phyloP scores from a whole-genome alignment of 2,797 vertebrate genomes.

The Anguilla megastoma region DNA sequence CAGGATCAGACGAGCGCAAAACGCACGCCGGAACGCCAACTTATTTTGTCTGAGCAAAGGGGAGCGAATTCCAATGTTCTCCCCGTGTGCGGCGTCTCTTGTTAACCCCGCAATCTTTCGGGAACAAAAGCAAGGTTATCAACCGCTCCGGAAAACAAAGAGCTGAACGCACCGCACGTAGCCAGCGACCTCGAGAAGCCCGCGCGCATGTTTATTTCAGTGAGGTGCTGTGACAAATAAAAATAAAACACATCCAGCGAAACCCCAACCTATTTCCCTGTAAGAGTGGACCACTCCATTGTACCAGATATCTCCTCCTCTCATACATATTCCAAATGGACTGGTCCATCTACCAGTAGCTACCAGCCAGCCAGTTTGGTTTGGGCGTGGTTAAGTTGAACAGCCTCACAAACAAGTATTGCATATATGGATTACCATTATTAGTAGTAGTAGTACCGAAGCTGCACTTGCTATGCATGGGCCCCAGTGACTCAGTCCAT shows the following conservation, averaged over 20 bases:
- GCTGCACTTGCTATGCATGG: background rate
- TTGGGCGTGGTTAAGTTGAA: background rate
- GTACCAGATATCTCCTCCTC: background rate
- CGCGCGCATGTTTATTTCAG: background rate
- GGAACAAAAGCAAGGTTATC: background rate
- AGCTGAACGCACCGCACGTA: background rate
- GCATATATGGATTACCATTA: too few species aligned
- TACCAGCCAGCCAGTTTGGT: background rate
- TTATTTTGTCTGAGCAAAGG: slow-evolving; percentile 58
- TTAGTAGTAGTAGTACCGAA: background rate
- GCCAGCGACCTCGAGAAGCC: background rate
- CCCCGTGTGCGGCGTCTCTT: background rate
- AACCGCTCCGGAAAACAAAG: background rate
- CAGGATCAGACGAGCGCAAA: slow-evolving; percentile 3
- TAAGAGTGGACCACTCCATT: background rate
- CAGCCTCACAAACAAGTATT: background rate
- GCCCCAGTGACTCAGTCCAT: background rate
- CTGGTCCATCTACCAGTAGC: background rate
- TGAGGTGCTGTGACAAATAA: background rate
- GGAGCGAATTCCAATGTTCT: slow-evolving; percentile 57
- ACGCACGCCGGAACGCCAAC: slow-evolving; percentile 50
- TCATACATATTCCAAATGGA: background rate
- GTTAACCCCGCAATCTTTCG: background rate
- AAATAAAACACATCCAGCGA: background rate
- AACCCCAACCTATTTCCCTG: background rate